Evolutionary conservation across 2,113 vertebrate species (phyloP).

Genomic region (Nothocercus julius): DNA sequence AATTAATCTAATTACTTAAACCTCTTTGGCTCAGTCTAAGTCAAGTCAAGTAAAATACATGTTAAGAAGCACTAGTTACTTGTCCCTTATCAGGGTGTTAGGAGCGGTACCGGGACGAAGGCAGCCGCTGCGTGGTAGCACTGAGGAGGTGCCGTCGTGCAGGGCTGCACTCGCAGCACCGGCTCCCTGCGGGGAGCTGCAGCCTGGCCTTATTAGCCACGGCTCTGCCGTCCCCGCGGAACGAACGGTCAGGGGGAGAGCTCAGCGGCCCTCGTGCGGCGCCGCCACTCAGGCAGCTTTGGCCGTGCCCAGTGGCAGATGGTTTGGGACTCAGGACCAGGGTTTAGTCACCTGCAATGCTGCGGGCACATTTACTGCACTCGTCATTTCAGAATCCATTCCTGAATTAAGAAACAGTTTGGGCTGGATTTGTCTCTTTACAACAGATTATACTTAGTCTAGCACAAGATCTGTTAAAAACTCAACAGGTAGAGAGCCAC

Average conservation of each 20-base stretch:
- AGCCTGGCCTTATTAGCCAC: background rate
- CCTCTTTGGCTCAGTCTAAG: background rate
- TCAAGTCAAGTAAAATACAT: background rate
- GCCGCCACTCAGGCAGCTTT: background rate
- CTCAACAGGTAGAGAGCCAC: background rate
- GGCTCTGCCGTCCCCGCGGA: background rate
- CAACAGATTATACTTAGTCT: background rate
- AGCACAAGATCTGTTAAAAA: background rate
- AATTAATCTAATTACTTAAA: background rate
- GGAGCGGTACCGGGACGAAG: background rate
- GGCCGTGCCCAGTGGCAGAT: background rate
- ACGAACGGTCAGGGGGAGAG: background rate
- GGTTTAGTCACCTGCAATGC: background rate
- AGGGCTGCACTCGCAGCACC: background rate
- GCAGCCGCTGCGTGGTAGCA: too few relatives aligned
- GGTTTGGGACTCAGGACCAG: background rate
- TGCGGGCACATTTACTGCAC: background rate
- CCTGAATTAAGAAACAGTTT: background rate
- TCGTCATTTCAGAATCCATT: background rate
- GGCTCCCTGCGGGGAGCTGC: background rate
- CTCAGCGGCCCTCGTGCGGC: background rate
- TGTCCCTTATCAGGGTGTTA: background rate
- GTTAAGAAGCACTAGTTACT: background rate
- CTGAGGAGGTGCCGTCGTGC: background rate
- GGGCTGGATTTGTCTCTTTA: background rate